These are phyloP conservation scores for Trissolcus brochymenae DNA, from an alignment of 2,888 invertebrate species.

Conservation along the genomic window DNA sequence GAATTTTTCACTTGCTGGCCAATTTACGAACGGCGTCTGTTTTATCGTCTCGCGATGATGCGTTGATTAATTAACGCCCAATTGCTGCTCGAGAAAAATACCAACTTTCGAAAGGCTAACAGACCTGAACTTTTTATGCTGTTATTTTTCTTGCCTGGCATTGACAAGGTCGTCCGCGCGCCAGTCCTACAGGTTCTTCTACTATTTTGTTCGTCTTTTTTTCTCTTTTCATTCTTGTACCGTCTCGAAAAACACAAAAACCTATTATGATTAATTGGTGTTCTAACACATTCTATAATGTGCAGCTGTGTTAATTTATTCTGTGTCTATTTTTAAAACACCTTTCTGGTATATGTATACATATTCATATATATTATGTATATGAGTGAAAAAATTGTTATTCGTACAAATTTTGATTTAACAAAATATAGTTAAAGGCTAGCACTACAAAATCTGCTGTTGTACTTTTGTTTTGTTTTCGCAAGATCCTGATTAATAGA, in stretches of 20 bases:
- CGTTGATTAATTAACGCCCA: constrained; percentile 32
- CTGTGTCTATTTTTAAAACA: neutral
- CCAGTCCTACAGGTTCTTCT: constrained; percentile 29
- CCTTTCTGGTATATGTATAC: too few species aligned
- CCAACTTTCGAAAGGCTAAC: constrained; percentile 21
- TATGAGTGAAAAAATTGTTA: too few species aligned
- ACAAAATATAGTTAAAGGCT: too few species aligned
- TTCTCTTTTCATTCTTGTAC: constrained; percentile 2
- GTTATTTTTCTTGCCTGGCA: constrained; percentile 42
- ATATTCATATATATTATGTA: too few species aligned
- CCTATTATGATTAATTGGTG: constrained; percentile 19
- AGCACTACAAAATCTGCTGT: too few species aligned
- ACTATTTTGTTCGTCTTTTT: constrained; percentile 27
- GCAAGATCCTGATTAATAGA: too few species aligned
- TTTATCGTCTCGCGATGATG: constrained; percentile 1
- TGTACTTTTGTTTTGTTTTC: too few species aligned
- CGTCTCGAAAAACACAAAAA: constrained; percentile 1
- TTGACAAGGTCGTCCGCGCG: constrained; percentile 42
- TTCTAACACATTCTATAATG: constrained; percentile 22
- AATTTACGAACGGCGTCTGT: constrained; percentile 5
- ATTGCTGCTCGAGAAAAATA: constrained; percentile 24
- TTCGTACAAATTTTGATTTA: too few species aligned
- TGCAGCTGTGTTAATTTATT: neutral
- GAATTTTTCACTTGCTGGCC: too few species aligned
- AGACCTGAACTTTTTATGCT: constrained; percentile 20